Evolutionary conservation across 2,113 vertebrate species (phyloP).

Genomic region (Pogonocichla stellata): DNA sequence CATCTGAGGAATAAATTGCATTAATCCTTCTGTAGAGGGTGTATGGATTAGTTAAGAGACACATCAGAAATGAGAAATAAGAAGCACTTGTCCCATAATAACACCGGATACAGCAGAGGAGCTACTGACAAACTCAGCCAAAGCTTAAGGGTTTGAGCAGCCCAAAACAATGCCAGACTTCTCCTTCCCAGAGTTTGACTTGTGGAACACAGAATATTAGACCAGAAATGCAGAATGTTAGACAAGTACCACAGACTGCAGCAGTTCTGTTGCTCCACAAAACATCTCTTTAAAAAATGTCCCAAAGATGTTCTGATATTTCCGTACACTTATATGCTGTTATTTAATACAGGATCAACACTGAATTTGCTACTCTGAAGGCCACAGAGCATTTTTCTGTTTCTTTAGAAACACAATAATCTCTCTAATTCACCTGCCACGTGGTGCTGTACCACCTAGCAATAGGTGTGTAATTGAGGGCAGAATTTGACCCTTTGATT

Average conservation of each 20-base stretch:
- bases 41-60: neutral
- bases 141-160: neutral
- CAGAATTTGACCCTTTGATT: constrained; percentile 67
- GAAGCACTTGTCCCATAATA: neutral
- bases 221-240: neutral
- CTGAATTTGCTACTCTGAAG: constrained; percentile 26
- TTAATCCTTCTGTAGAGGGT: neutral
- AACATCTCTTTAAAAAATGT: neutral
- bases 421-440: constrained; percentile 44
- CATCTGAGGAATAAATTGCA: neutral
- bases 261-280: neutral
- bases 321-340: neutral
- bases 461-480: constrained; percentile 56
- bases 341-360: constrained; percentile 14
- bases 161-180: neutral
- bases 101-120: neutral
- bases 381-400: neutral
- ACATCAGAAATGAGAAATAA: neutral
- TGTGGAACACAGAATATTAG: neutral
- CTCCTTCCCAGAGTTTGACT: neutral
- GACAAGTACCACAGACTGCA: neutral
- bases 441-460: constrained; percentile 38
- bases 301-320: neutral
- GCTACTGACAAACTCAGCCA: neutral
- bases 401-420: constrained; percentile 44